Conservation (phyloP, 2,113 vertebrate genomes). For the Actinemys pallida region DNA sequence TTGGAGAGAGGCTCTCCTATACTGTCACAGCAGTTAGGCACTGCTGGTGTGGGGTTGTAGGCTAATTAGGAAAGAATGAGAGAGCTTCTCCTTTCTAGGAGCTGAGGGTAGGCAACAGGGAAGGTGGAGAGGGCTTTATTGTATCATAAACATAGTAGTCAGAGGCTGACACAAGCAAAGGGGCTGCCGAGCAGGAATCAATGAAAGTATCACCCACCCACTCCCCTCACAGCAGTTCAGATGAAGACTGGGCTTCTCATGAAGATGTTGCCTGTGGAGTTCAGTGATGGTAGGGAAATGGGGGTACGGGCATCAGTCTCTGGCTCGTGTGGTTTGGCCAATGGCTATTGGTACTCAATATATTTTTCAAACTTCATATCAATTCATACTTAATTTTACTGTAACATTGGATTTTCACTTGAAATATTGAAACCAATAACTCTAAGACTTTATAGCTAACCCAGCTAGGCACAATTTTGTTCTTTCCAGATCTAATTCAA, state of each 20-base stretch:
- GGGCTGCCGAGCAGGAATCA: neutral
- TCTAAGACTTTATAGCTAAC: neutral
- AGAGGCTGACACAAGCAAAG: neutral
- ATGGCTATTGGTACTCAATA: neutral
- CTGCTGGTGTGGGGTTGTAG: neutral
- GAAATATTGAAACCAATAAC: neutral
- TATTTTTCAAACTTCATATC: neutral
- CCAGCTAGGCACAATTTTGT: neutral
- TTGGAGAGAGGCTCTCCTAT: neutral
- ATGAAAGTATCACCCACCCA: neutral
- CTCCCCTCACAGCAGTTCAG: neutral
- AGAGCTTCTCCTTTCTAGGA: neutral
- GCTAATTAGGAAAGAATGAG: neutral
- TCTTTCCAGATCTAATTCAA: neutral
- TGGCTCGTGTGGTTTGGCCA: neutral
- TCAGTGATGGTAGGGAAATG: neutral
- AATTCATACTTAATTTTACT: neutral
- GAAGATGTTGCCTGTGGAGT: neutral
- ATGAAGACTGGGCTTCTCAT: neutral
- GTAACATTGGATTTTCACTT: neutral
- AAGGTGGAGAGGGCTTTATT: neutral
- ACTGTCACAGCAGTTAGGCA: neutral
- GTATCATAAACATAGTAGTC: neutral
- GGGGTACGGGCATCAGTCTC: neutral
- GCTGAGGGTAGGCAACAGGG: neutral